phyloP scores from a whole-genome alignment of 2,888 invertebrate genomes.

The Tenthredo mesomela region DNA sequence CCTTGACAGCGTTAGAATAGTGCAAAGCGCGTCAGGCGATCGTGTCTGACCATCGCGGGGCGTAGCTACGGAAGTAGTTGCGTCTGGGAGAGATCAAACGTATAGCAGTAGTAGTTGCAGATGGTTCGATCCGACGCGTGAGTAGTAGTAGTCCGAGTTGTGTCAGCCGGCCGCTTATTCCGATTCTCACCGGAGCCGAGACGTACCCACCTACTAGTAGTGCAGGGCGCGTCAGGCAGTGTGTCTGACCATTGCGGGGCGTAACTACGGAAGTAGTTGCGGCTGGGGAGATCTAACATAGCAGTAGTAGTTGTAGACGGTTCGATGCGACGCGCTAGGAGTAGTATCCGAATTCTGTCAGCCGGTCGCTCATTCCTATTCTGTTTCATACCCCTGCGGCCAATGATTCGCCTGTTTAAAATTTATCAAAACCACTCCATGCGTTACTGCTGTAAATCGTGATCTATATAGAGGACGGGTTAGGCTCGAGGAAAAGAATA shows the following conservation, averaged over 20 bases:
- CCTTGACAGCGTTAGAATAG: not conserved
- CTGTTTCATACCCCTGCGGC: not conserved
- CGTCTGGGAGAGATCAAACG: not conserved
- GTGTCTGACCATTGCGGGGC: slow-evolving; percentile 20
- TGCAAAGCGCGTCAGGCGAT: not conserved
- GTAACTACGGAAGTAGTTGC: slow-evolving; percentile 37
- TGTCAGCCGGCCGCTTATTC: not conserved
- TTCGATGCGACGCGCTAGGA: slow-evolving; percentile 13
- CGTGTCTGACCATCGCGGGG: slow-evolving; percentile 13
- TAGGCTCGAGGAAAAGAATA: not conserved
- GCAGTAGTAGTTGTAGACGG: slow-evolving; percentile 10
- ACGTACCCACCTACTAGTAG: not conserved
- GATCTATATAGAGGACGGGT: not conserved
- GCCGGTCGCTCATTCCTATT: not conserved
- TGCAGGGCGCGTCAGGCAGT: not conserved
- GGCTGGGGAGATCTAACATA: not conserved
- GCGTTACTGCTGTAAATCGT: not conserved
- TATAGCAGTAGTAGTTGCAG: slow-evolving; percentile 12
- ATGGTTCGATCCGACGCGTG: slow-evolving; percentile 13
- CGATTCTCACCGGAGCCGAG: not conserved
- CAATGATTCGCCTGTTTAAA: not conserved
- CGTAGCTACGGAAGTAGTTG: slow-evolving; percentile 31
- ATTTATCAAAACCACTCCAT: not conserved
- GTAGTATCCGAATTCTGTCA: not conserved
- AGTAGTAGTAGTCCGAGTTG: not conserved